Percentiles rank a stretch among this genome's conserved stretches.
These are phyloP conservation scores for Xyrauchen texanus DNA, from an alignment of 2,113 vertebrate genomes.

Conservation along the genomic window DNA sequence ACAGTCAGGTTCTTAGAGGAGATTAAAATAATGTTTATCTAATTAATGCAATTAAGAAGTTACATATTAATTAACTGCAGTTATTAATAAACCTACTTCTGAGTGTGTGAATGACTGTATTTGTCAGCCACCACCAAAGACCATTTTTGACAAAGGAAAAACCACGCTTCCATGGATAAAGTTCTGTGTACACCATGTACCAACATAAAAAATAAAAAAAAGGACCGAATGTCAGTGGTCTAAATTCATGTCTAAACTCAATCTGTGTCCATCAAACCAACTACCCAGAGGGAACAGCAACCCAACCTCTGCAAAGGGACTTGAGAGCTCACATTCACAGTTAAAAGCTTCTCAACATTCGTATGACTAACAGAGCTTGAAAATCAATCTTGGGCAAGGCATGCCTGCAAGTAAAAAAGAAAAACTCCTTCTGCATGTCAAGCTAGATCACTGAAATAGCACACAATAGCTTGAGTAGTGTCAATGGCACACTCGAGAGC, in stretches of 20 bases:
- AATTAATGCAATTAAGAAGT: no score
- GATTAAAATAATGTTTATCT: no score
- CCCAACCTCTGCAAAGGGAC: slow-evolving; percentile 7
- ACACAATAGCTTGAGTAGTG: slow-evolving; percentile 12
- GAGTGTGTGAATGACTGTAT: no score
- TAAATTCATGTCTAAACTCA: neutral
- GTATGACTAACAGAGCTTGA: slow-evolving; percentile 14
- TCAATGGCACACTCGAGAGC: no score
- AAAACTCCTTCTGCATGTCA: slow-evolving; percentile 7
- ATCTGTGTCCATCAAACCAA: slow-evolving; percentile 5
- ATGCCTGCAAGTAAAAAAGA: slow-evolving; percentile 1
- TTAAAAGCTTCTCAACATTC: slow-evolving; percentile 35
- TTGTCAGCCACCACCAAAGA: no score
- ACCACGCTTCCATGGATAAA: no score
- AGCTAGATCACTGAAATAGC: slow-evolving; percentile 13
- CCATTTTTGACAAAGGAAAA: no score
- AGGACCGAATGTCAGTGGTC: neutral
- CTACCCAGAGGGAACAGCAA: neutral
- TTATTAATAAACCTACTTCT: no score
- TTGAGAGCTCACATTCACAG: neutral
- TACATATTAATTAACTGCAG: no score
- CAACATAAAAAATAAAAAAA: neutral
- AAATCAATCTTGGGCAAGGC: slow-evolving; percentile 33
- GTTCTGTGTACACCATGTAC: neutral
- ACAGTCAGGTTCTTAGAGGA: no score